phyloP scores from a whole-genome alignment of 2,888 invertebrate genomes.

The Urechis unicinctus region DNA sequence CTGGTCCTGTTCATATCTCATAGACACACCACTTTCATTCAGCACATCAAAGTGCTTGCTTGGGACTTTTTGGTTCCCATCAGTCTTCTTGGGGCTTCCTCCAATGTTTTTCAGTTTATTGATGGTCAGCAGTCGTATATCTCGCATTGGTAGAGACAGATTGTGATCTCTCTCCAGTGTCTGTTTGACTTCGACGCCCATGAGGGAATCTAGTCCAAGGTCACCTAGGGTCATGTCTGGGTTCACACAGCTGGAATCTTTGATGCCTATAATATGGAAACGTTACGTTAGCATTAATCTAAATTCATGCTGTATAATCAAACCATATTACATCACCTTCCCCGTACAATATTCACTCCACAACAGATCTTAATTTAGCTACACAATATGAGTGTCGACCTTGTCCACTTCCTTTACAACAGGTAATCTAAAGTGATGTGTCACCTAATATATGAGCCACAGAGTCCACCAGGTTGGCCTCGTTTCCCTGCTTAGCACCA shows the following conservation, averaged over 20 bases:
- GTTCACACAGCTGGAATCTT: conserved; percentile 74
- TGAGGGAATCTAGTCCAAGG: conserved; percentile 94
- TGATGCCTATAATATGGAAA: conserved; percentile 60
- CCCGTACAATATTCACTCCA: neutral
- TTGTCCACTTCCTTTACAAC: too few species aligned
- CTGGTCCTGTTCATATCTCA: conserved; percentile 26
- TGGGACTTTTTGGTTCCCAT: neutral
- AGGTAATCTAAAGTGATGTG: too few species aligned
- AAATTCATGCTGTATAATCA: too few species aligned
- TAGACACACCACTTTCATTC: conserved; percentile 14
- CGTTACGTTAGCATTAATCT: too few species aligned
- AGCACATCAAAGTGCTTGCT: neutral
- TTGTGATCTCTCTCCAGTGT: conserved; percentile 88
- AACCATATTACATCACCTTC: too few species aligned
- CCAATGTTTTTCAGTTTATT: conserved; percentile 23
- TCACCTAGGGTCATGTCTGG: conserved; percentile 77
- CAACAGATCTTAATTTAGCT: too few species aligned
- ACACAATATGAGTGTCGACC: too few species aligned
- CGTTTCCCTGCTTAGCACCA: conserved; percentile 53
- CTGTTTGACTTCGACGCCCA: conserved; percentile 99
- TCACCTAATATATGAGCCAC: conserved; percentile 82
- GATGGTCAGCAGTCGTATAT: conserved; percentile 64
- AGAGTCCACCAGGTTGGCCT: conserved; percentile 64
- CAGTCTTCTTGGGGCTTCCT: too few species aligned
- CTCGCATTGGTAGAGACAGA: conserved; percentile 80